These are phyloP conservation scores for Melanostoma mellinum DNA, from an alignment of 2,888 invertebrate species.

Conservation along the genomic window DNA sequence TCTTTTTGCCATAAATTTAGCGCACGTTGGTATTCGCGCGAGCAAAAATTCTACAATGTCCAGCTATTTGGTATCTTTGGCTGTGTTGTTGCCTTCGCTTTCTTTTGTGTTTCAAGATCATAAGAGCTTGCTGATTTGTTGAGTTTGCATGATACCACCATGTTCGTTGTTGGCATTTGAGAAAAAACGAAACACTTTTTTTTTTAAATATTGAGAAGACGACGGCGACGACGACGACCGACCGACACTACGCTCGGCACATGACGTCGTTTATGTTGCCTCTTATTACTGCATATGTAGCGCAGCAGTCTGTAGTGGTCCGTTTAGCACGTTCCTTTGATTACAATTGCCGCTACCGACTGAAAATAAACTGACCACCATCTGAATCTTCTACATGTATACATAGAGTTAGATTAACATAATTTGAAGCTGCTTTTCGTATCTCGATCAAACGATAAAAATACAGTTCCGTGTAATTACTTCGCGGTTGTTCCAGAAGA, in stretches of 20 bases:
- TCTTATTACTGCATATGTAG: constrained; percentile 70
- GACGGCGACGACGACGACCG: background rate
- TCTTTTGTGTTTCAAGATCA: constrained; percentile 18
- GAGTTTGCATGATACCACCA: constrained; percentile 72
- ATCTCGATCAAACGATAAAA: constrained; percentile 62
- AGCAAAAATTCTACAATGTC: constrained; percentile 55
- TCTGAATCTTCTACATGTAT: background rate
- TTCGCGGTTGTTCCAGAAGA: constrained; percentile 68
- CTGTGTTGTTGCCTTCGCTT: background rate
- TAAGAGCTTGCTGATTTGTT: constrained; percentile 58
- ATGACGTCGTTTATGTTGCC: constrained; percentile 64
- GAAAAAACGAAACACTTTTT: constrained; percentile 2
- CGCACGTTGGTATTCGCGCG: constrained; percentile 24
- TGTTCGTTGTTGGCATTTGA: constrained; percentile 63
- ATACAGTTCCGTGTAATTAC: constrained; percentile 72
- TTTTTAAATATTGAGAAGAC: too few relatives aligned
- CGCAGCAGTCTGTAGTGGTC: constrained; percentile 52
- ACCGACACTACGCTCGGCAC: constrained; percentile 46
- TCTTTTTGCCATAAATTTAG: constrained; percentile 48
- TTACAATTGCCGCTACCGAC: constrained; percentile 30
- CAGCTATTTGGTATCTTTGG: constrained; percentile 17
- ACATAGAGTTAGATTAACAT: constrained; percentile 11
- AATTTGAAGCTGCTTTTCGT: constrained; percentile 19
- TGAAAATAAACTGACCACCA: background rate
- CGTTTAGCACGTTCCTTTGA: constrained; percentile 69